Evolutionary conservation across 1,140 invertebrate species (phyloP), one percentile per base, ranked within the genome.

Genomic region (Drosophila truncata): DNA sequence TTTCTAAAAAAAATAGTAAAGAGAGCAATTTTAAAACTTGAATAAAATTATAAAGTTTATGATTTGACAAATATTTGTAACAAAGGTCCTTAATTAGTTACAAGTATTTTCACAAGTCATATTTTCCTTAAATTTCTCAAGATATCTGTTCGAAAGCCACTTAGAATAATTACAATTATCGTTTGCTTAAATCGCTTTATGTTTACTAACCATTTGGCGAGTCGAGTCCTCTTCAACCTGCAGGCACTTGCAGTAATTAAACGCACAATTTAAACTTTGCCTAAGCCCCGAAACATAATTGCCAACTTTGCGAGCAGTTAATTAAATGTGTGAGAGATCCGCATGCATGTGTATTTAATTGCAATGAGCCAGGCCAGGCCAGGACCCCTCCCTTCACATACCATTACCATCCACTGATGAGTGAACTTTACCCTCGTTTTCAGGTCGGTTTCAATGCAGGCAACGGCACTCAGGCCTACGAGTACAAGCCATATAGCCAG

Each of bases 371-470:
- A 9, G 27, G 8, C 27, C 27, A n/a, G 7, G 16, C 39, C n/a
- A 5, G 14, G 37, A 39, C n/a, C n/a, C 39, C 16, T 10, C 39
- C n/a, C n/a, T 1, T 3, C 14, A 39, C 9, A 52, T n/a, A 3
- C 13, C 33, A 16, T 23, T 13, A 10, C 31, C 13, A 35, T 10
- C 14, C 4, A 55, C 65, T 37, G 11, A 58, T 23, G 29, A 33
- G 16, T 31, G 67, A 70, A 72, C 27, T 39, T 37, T 35, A 44
- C 18, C n/a, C 54, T 41, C 39, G 23, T 39, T 54, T 75, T 72
- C 82, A 97, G 97, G 95, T 99, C 83, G 98, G 98, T 39, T 99
- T 99, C 93, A 99, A 99, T 91, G 98, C 96, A 57, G 98, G 98
- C 61, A 99, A 99, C 90, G 98, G 97, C 16, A 99, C 98, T 2